A percentile compares a stretch with the other conserved stretches of the same genome.
Evolutionary conservation across 2,888 invertebrate genomes (phyloP).

Genomic region (Steinernema hermaphroditum): DNA sequence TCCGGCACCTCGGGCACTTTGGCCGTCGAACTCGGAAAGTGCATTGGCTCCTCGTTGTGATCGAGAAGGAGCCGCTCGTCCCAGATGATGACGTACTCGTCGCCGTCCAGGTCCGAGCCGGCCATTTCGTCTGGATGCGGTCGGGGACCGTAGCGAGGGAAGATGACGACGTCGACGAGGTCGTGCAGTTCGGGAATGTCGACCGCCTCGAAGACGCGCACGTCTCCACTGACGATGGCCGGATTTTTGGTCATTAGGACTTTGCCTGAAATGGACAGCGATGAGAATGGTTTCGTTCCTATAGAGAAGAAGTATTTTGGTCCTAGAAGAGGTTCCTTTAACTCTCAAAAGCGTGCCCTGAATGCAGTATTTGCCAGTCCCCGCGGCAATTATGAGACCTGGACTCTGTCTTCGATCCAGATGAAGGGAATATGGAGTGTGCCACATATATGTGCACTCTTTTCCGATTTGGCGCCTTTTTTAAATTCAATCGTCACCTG

Average conservation of each 20-base stretch:
- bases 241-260: conserved; percentile 68
- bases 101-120: conserved; percentile 66
- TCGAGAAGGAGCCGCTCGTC: conserved; percentile 62
- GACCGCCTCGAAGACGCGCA: conserved; percentile 62
- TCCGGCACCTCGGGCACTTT: background rate
- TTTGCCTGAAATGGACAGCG: conserved; percentile 37
- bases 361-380: no score
- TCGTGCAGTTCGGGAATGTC: conserved; percentile 58
- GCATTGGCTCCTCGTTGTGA: conserved; percentile 49
- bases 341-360: no score
- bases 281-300: no score
- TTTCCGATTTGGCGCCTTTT: no score
- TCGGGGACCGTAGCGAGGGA: conserved; percentile 66
- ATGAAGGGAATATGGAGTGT: no score
- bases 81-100: conserved; percentile 66
- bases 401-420: no score
- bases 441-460: no score
- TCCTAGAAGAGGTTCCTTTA: no score
- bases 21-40: conserved; percentile 34
- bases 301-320: no score
- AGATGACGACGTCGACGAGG: conserved; percentile 67
- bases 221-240: conserved; percentile 67
- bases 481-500: no score
- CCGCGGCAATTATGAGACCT: no score
- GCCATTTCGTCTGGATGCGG: conserved; percentile 68